Base-by-base conservation (phyloP, 2,888 invertebrate genomes). In the Trichopoda pennipes region DNA sequence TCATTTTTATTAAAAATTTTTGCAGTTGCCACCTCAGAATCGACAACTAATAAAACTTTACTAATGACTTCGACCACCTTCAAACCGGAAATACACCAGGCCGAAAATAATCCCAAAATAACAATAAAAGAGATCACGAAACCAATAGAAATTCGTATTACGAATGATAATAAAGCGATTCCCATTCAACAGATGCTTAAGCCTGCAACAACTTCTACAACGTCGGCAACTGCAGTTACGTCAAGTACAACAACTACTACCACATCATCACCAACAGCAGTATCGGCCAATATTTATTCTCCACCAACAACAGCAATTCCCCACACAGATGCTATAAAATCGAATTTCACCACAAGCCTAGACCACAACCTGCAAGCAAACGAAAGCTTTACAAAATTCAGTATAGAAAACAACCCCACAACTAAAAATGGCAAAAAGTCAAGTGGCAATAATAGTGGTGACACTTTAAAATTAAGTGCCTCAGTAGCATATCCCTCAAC, bases 101-200 rank as follows among this genome's bases (percentile, higher is more conserved):
- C 75, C 74, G 86, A 80, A 35, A 87, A 85, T 83, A 90, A 90
- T 86, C 89, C 88, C 73, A 88, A 90, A 42, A 90, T 91, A 38
- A 91, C 90, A 77, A 91, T 91, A 58, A 91, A 91, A 87, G 91
- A 91, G 87, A 91, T 91, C 83, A 91, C 91, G 38, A 91, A 91
- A 85, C 89, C 90, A 7, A 88, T 87, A 21, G 91, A 91, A 84
- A 91, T 91, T 81, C 90, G 91, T 78, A 90, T 91, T 66, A 90
- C 90, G 17, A 89, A 90, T 80, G 90, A 90, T 68, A 89, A 88
- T 79, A 90, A 87, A 85, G 84, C 80, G 44, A 88, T 88, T 84
- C 87, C 86, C n/a, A 85, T 85, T 10, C 86, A 85, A 76, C 86
- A 86, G 74, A 88, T 86, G 58, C 84, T 88, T 4, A 90, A 90